Evolutionary conservation across 2,113 vertebrate genomes (phyloP).

Genomic region (Gasterosteus aculeatus): DNA sequence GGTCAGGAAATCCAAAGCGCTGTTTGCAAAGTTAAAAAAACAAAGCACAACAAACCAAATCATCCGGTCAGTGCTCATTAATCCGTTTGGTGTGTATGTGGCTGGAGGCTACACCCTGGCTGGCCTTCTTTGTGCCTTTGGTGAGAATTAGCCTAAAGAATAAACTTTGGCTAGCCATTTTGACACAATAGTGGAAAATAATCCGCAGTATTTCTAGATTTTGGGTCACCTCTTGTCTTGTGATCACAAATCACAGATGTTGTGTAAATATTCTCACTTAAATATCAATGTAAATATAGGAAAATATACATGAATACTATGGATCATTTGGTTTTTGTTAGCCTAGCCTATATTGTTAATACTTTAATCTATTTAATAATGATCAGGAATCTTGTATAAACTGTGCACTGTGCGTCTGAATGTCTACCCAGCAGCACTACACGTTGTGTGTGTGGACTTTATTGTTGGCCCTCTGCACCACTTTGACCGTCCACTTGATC

Average conservation of each 20-base stretch:
- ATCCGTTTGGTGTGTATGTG: slow-evolving; percentile 38
- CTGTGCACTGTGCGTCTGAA: slow-evolving; percentile 50
- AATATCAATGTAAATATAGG: slow-evolving; percentile 48
- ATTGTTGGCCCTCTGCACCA: slow-evolving; percentile 7
- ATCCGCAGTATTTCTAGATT: slow-evolving; percentile 37
- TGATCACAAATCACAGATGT: slow-evolving; percentile 27
- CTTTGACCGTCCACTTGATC: slow-evolving; percentile 1
- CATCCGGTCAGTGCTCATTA: slow-evolving; percentile 23
- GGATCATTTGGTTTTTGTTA: slow-evolving; percentile 53
- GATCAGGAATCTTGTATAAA: slow-evolving; percentile 60
- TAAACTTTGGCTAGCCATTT: slow-evolving; percentile 47
- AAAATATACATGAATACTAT: slow-evolving; percentile 28
- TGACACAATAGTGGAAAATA: slow-evolving; percentile 32
- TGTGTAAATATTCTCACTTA: slow-evolving; percentile 47
- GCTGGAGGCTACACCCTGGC: slow-evolving; percentile 29
- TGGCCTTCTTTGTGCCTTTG: slow-evolving; percentile 64
- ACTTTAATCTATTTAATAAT: slow-evolving; percentile 52
- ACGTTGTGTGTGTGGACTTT: slow-evolving; percentile 36
- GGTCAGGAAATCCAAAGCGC: slow-evolving; percentile 44
- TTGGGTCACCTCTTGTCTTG: slow-evolving; percentile 22
- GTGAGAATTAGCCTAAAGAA: slow-evolving; percentile 43
- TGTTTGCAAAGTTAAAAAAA: slow-evolving; percentile 35
- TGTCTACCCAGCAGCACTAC: slow-evolving; percentile 37
- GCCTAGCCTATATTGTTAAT: slow-evolving; percentile 44
- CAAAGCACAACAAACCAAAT: slow-evolving; percentile 68